phyloP scores from a whole-genome alignment of 1,140 invertebrate genomes.

The Maniola jurtina region DNA sequence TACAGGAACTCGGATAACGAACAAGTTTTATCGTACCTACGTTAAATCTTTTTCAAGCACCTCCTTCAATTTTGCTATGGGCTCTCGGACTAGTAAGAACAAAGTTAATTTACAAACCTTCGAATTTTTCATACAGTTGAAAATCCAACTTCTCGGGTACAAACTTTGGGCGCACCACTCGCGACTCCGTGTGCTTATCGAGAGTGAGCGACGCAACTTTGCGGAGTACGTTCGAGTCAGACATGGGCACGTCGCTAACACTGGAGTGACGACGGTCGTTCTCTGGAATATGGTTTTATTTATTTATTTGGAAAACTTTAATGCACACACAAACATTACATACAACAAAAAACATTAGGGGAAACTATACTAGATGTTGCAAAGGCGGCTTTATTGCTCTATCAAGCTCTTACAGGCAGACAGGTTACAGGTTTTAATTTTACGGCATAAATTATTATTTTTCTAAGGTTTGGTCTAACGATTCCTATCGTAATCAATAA shows the following conservation, averaged over 20 bases:
- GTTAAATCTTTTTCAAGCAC: not conserved
- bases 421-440: no score
- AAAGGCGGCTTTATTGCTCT: no score
- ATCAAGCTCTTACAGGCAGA: no score
- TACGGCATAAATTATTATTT: no score
- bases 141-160: conserved; percentile 92
- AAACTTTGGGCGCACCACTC: conserved; percentile 84
- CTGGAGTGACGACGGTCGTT: conserved; percentile 62
- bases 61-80: no score
- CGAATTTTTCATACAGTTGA: conserved; percentile 91
- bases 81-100: not conserved
- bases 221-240: conserved; percentile 85
- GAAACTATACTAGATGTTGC: no score
- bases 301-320: no score
- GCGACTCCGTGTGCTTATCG: conserved; percentile 82
- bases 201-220: conserved; percentile 91
- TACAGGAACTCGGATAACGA: not conserved
- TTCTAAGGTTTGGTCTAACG: no score
- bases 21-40: not conserved
- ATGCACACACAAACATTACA: no score
- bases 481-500: no score
- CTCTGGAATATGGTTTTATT: conserved; percentile 35
- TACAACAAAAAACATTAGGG: no score
- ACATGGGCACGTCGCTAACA: conserved; percentile 55
- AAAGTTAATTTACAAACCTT: conserved; percentile 79